Percentiles rank a stretch among this genome's conserved stretches.
phyloP scores from a whole-genome alignment of 2,113 vertebrate species.

The Gymnocephalus cernua region DNA sequence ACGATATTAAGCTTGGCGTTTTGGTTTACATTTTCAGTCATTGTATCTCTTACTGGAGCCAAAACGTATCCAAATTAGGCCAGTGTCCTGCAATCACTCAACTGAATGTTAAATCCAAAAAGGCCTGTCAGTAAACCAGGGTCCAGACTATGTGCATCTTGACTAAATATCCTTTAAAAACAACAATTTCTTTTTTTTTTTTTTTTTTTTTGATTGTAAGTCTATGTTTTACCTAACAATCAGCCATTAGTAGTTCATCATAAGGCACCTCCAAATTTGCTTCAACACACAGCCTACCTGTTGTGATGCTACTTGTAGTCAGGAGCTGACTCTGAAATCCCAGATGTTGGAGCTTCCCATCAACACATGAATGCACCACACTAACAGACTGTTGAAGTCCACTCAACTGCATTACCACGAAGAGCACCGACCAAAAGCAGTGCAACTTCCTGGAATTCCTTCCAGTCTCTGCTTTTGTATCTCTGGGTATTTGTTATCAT shows the following conservation, averaged over 20 bases:
- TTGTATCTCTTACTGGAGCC: constrained; percentile 12
- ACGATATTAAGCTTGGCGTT: not conserved
- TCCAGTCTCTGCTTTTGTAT: constrained; percentile 10
- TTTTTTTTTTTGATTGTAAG: not conserved
- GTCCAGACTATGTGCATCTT: not conserved
- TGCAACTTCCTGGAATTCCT: constrained; percentile 30
- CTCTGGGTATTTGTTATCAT: constrained; percentile 27
- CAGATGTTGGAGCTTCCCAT: not conserved
- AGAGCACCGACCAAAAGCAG: constrained; percentile 28
- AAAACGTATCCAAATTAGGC: constrained; percentile 1
- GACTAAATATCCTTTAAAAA: constrained; percentile 1
- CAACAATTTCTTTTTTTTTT: not conserved
- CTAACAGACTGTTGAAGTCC: no score
- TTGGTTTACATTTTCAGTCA: not conserved
- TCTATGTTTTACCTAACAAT: not conserved
- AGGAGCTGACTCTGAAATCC: not conserved
- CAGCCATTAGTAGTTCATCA: not conserved
- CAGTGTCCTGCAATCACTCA: not conserved
- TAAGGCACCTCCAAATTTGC: not conserved
- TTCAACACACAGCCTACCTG: not conserved
- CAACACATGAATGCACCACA: not conserved
- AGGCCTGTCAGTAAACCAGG: constrained; percentile 7
- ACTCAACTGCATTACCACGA: not conserved
- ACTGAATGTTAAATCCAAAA: not conserved
- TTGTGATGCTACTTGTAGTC: not conserved